These are phyloP conservation scores for Mesocentrotus franciscanus DNA, from an alignment of 53 echinoderm and acorn worm genomes.

Conservation along the genomic window DNA sequence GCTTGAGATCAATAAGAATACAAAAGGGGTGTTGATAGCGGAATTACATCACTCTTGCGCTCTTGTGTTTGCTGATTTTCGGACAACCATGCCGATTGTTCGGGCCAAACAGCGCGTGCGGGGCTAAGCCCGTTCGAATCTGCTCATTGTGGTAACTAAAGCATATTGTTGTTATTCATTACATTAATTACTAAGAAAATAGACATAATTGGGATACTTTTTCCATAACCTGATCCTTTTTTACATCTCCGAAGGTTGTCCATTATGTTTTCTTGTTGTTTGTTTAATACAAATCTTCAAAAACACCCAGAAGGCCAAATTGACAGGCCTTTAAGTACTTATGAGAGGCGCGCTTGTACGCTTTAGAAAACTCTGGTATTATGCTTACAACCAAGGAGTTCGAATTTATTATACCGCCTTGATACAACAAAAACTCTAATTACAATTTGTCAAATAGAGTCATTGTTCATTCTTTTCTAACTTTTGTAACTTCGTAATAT, in stretches of 20 bases:
- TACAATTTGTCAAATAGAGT: background rate
- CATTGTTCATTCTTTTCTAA: background rate
- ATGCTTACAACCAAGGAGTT: background rate
- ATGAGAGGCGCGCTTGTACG: background rate
- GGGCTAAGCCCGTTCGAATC: background rate
- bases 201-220: background rate
- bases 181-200: background rate
- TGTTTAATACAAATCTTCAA: background rate
- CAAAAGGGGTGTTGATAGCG: background rate
- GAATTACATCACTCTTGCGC: background rate
- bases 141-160: background rate
- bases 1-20: background rate
- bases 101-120: background rate
- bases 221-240: background rate
- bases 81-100: background rate
- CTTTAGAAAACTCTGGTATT: background rate
- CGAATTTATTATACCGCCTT: too few relatives aligned
- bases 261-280: background rate
- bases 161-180: conserved; percentile 6
- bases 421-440: background rate
- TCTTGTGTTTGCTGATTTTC: background rate
- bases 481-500: background rate
- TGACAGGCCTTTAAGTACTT: background rate
- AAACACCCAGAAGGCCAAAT: background rate
- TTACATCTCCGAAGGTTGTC: background rate